Evolutionary conservation across 2,797 vertebrate species (phyloP).

Genomic region (Chanos chanos): DNA sequence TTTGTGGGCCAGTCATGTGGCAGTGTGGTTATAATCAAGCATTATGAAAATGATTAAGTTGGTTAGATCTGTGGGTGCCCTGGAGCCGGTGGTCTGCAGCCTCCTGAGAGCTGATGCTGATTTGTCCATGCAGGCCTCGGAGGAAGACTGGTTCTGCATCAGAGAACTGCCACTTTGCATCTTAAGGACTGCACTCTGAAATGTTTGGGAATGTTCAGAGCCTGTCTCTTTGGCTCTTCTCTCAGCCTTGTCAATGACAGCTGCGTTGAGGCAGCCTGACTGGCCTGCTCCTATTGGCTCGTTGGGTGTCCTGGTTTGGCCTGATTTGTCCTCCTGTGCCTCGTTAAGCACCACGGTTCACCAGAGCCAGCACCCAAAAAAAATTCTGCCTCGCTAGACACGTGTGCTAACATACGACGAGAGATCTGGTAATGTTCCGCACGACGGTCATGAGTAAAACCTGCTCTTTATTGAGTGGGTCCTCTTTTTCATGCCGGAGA

Average conservation of each 20-base stretch:
- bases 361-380: background rate
- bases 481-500: slow-evolving; percentile 5
- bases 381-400: too few relatives aligned
- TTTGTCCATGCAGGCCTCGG: slow-evolving; percentile 43
- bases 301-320: background rate
- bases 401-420: too few relatives aligned
- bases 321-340: background rate
- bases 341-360: background rate
- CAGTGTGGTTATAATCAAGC: too few relatives aligned
- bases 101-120: slow-evolving; percentile 54
- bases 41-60: too few relatives aligned
- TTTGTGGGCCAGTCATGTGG: too few relatives aligned
- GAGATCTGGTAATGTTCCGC: too few relatives aligned
- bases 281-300: slow-evolving; percentile 6
- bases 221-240: slow-evolving; percentile 51
- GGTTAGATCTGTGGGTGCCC: too few relatives aligned
- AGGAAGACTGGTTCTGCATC: slow-evolving; percentile 61
- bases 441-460: too few relatives aligned
- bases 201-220: slow-evolving; percentile 51
- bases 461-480: background rate
- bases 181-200: slow-evolving; percentile 46
- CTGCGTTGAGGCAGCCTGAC: slow-evolving; percentile 32
- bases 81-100: slow-evolving; percentile 53
- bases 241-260: slow-evolving; percentile 43
- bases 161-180: slow-evolving; percentile 64